Evolutionary conservation across 2,888 invertebrate genomes (phyloP).

Genomic region (Pachycephus smyrnensis): DNA sequence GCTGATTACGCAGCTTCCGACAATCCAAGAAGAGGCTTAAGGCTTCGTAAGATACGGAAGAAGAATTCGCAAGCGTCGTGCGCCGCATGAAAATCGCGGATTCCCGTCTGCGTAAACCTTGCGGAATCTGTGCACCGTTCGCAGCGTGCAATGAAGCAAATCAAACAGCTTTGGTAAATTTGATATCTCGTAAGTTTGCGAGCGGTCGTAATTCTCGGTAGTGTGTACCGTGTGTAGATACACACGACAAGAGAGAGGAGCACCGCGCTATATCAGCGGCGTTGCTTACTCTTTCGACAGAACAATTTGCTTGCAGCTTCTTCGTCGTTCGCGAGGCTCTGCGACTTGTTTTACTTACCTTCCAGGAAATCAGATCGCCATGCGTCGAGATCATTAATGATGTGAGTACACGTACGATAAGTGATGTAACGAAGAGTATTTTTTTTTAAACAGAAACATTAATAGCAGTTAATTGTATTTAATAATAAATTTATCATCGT

Average conservation of each 20-base stretch:
- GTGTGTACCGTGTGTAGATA: slow-evolving; percentile 12
- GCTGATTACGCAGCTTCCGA: neutral
- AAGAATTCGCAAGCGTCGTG: neutral
- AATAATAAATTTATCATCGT: neutral
- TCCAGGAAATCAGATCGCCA: neutral
- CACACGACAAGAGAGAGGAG: neutral
- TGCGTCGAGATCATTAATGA: neutral
- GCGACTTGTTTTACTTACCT: neutral
- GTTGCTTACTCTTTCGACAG: neutral
- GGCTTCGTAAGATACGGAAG: neutral
- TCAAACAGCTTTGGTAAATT: slow-evolving; percentile 22
- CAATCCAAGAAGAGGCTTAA: too few species aligned
- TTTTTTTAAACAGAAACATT: neutral
- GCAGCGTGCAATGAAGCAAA: neutral
- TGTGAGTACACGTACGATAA: neutral
- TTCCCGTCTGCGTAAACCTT: neutral
- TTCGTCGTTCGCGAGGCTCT: neutral
- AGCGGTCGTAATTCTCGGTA: slow-evolving; percentile 18
- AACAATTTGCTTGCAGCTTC: neutral
- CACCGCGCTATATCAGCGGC: neutral
- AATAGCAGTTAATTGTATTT: neutral
- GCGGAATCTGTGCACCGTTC: neutral
- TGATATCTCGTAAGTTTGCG: slow-evolving; percentile 19
- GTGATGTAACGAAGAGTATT: neutral
- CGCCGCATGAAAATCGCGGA: neutral